Evolutionary conservation across 2,888 invertebrate genomes (phyloP).

Genomic region (Lasioglossum leucozonium): DNA sequence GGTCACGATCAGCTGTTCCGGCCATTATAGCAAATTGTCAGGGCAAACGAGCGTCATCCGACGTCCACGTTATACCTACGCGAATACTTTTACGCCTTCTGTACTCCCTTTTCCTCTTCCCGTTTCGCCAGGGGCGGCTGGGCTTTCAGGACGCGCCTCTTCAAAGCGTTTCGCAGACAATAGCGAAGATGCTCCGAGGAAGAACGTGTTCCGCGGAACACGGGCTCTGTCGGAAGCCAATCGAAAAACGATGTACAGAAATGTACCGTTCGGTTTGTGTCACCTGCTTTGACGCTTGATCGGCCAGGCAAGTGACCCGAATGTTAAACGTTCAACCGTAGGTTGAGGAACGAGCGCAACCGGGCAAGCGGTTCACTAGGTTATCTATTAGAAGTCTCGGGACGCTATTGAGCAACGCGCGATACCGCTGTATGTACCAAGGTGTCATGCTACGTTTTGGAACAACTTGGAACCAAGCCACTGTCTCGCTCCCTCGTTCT

Average conservation of each 20-base stretch:
- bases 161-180: neutral
- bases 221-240: neutral
- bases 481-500: conserved; percentile 17
- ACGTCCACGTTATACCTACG: conserved; percentile 58
- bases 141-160: too few species aligned
- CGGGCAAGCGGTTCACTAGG: conserved; percentile 73
- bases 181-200: neutral
- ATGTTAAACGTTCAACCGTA: conserved; percentile 62
- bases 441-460: conserved; percentile 48
- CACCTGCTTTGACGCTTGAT: conserved; percentile 58
- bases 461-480: conserved; percentile 59
- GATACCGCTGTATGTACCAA: conserved; percentile 15
- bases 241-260: conserved; percentile 33
- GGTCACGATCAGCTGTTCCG: conserved; percentile 65
- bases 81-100: conserved; percentile 33
- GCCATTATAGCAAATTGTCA: conserved; percentile 63
- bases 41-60: conserved; percentile 65
- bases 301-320: conserved; percentile 60
- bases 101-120: conserved; percentile 7
- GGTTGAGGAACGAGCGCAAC: conserved; percentile 53
- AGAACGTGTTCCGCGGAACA: neutral
- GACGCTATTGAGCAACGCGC: conserved; percentile 56
- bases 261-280: conserved; percentile 61
- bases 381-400: conserved; percentile 72
- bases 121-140: neutral